Conservation (phyloP, 2,113 vertebrate genomes). For the Mustela nigripes region DNA sequence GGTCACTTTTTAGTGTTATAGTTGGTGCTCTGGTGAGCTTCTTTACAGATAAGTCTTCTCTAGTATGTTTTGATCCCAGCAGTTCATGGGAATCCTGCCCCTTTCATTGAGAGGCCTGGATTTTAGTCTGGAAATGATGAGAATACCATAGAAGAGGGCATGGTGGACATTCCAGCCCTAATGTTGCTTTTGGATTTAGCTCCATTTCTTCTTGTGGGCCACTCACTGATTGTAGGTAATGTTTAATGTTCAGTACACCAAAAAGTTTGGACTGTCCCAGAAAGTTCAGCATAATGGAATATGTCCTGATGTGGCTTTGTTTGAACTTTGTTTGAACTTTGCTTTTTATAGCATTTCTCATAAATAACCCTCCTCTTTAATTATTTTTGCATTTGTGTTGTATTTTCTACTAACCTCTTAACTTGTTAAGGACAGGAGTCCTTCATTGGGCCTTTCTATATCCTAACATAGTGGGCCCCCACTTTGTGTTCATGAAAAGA, state of each 20-base stretch:
- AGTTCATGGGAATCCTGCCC: background rate
- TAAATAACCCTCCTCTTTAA: conserved; percentile 19
- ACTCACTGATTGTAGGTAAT: conserved; percentile 38
- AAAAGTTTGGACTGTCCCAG: conserved; percentile 15
- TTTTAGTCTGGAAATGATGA: conserved; percentile 31
- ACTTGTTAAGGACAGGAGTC: background rate
- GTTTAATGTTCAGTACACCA: background rate
- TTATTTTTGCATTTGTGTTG: conserved; percentile 54
- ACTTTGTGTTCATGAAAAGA: background rate
- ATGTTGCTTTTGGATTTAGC: conserved; percentile 43
- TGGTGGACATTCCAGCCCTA: background rate
- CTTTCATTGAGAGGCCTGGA: background rate
- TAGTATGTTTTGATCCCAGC: conserved; percentile 16
- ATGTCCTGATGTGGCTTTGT: conserved; percentile 35
- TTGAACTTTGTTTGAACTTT: conserved; percentile 56
- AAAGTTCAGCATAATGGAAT: background rate
- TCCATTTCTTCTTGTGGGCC: background rate
- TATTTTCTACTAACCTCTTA: background rate
- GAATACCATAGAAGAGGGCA: background rate
- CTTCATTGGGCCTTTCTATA: background rate
- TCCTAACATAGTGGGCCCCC: background rate
- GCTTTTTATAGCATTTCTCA: conserved; percentile 59
- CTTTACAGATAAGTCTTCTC: background rate
- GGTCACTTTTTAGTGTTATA: background rate
- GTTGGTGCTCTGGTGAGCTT: background rate